Evolutionary conservation across 2,888 invertebrate genomes (phyloP).

Genomic region (Conistra vaccinii): DNA sequence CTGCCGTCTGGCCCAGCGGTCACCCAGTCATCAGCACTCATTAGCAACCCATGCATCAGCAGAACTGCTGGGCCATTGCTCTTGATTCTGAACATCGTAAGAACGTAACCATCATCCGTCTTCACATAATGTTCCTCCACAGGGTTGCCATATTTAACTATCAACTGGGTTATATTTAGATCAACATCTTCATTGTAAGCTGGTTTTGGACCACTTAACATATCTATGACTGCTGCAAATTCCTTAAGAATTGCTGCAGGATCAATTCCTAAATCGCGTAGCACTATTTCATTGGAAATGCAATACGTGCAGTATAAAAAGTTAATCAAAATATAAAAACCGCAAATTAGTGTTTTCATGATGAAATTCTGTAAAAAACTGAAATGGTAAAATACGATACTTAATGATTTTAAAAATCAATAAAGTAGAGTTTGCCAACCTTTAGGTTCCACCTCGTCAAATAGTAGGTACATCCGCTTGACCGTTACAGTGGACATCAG

Average conservation of each 20-base stretch:
- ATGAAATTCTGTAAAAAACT: slow-evolving; percentile 21
- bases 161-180: slow-evolving; percentile 56
- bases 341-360: slow-evolving; percentile 26
- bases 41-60: slow-evolving; percentile 94
- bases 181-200: slow-evolving; percentile 47
- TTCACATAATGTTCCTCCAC: slow-evolving; percentile 54
- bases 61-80: slow-evolving; percentile 85
- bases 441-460: background rate
- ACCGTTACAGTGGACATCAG: too few species aligned
- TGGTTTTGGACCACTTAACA: slow-evolving; percentile 26
- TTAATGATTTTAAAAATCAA: background rate
- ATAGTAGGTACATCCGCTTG: background rate
- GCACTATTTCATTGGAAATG: slow-evolving; percentile 18
- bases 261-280: slow-evolving; percentile 31
- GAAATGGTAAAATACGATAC: slow-evolving; percentile 15
- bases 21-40: slow-evolving; percentile 93
- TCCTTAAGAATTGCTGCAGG: slow-evolving; percentile 30
- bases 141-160: slow-evolving; percentile 41
- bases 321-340: slow-evolving; percentile 20
- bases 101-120: slow-evolving; percentile 67
- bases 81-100: slow-evolving; percentile 59
- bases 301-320: slow-evolving; percentile 14
- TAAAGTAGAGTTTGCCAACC: slow-evolving; percentile 18
- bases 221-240: slow-evolving; percentile 24
- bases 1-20: slow-evolving; percentile 90